These are phyloP conservation scores for Platycercus adscitus DNA, from an alignment of 2,113 vertebrate genomes.

Conservation along the genomic window DNA sequence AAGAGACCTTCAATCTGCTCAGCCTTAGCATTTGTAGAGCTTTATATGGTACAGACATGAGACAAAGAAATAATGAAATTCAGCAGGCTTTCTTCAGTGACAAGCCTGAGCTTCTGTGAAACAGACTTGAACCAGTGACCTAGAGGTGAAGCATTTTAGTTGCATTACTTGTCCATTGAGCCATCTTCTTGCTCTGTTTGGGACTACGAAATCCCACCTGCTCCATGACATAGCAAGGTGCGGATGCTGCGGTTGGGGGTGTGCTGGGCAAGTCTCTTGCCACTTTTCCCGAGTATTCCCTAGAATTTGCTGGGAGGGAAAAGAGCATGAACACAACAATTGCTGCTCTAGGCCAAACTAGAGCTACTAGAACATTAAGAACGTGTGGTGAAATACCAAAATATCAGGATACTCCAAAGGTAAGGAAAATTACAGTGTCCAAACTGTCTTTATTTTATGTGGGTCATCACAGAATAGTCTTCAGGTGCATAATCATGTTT, in stretches of 20 bases:
- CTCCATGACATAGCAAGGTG: background rate
- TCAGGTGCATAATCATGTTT: background rate
- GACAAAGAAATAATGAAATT: background rate
- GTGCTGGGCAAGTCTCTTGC: background rate
- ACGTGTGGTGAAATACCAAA: slow-evolving; percentile 9
- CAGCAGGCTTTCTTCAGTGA: background rate
- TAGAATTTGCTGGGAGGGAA: background rate
- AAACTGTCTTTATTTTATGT: background rate
- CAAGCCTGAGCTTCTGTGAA: background rate
- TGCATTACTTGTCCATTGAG: background rate
- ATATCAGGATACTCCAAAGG: slow-evolving; percentile 37
- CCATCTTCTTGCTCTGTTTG: background rate
- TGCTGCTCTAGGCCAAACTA: background rate
- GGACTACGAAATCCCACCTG: background rate
- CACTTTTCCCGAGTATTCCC: background rate
- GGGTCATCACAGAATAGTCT: background rate
- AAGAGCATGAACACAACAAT: background rate
- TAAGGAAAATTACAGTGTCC: slow-evolving; percentile 14
- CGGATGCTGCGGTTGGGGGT: background rate
- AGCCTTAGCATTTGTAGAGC: background rate
- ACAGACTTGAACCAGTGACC: slow-evolving; percentile 61
- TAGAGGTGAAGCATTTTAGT: slow-evolving; percentile 36
- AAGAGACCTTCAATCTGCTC: background rate
- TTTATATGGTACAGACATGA: background rate
- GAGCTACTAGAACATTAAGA: slow-evolving; percentile 14